Percentiles rank a stretch among this genome's conserved stretches.
Conservation (phyloP, 2,113 vertebrate species). For the Hiodon alosoides region DNA sequence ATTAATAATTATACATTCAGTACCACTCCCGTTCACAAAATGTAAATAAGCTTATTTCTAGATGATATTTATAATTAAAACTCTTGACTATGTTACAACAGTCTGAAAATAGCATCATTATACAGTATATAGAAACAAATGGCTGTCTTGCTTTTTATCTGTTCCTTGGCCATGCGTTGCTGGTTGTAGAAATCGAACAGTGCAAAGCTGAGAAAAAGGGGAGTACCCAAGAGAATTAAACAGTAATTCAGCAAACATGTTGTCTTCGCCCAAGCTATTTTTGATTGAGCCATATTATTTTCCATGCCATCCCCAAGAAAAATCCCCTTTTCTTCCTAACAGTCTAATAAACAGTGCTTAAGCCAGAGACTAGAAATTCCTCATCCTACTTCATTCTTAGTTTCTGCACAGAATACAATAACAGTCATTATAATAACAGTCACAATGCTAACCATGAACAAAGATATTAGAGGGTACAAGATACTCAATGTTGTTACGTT, state of each 20-base stretch:
- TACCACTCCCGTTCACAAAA: no score
- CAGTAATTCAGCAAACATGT: neutral
- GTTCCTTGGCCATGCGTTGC: constrained; percentile 14
- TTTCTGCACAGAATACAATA: constrained; percentile 26
- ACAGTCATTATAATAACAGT: constrained; percentile 56
- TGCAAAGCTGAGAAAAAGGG: constrained; percentile 8
- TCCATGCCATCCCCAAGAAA: constrained; percentile 11
- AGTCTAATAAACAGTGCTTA: constrained; percentile 62
- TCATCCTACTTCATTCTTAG: constrained; percentile 13
- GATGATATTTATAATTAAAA: no score
- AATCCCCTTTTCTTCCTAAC: constrained; percentile 46
- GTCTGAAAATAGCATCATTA: neutral
- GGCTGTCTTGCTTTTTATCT: neutral
- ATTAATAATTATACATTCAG: no score
- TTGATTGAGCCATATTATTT: neutral
- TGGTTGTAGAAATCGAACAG: constrained; percentile 20
- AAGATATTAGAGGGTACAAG: constrained; percentile 29
- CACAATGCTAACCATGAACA: constrained; percentile 39
- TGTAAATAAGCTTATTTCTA: no score
- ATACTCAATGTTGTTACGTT: neutral
- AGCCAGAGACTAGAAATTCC: constrained; percentile 54
- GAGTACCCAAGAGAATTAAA: neutral
- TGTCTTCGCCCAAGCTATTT: neutral
- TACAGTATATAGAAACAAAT: neutral
- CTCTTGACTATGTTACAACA: neutral